Evolutionary conservation across 2,888 invertebrate genomes (phyloP).

Genomic region (Philereme transversata): DNA sequence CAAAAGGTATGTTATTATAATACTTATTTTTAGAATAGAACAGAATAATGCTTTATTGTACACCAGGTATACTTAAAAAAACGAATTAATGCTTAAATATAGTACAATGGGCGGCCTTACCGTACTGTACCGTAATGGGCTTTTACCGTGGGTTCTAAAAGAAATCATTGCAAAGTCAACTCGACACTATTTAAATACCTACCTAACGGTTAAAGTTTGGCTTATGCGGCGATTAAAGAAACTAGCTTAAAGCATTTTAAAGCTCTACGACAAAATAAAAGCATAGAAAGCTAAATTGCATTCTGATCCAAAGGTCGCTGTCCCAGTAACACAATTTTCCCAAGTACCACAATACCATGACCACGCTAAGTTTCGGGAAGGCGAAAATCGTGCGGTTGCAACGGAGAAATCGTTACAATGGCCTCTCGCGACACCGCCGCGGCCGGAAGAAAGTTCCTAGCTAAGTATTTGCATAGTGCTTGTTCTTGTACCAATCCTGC

Average conservation of each 20-base stretch:
- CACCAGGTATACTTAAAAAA: too few species aligned
- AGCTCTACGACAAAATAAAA: conserved; percentile 21
- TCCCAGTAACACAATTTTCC: conserved; percentile 37
- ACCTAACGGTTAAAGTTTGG: conserved; percentile 24
- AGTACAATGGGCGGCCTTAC: too few species aligned
- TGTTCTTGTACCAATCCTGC: conserved; percentile 58
- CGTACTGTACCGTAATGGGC: too few species aligned
- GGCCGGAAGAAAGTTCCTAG: conserved; percentile 81
- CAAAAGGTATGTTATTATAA: too few species aligned
- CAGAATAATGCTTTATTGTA: too few species aligned
- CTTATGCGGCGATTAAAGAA: conserved; percentile 22
- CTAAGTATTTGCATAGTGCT: conserved; percentile 71
- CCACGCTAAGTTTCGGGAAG: conserved; percentile 51
- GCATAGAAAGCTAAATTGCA: conserved; percentile 28
- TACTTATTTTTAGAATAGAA: too few species aligned
- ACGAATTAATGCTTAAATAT: too few species aligned
- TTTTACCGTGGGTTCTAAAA: too few species aligned
- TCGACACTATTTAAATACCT: neutral
- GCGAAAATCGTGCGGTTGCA: conserved; percentile 55
- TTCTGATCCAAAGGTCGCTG: conserved; percentile 30
- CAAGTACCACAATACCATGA: conserved; percentile 38
- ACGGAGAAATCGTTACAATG: conserved; percentile 77
- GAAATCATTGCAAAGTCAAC: too few species aligned
- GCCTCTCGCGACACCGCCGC: conserved; percentile 62
- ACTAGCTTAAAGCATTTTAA: conserved; percentile 20